phyloP scores from a whole-genome alignment of 2,797 vertebrate genomes.

The Melanotaenia pygmaea region DNA sequence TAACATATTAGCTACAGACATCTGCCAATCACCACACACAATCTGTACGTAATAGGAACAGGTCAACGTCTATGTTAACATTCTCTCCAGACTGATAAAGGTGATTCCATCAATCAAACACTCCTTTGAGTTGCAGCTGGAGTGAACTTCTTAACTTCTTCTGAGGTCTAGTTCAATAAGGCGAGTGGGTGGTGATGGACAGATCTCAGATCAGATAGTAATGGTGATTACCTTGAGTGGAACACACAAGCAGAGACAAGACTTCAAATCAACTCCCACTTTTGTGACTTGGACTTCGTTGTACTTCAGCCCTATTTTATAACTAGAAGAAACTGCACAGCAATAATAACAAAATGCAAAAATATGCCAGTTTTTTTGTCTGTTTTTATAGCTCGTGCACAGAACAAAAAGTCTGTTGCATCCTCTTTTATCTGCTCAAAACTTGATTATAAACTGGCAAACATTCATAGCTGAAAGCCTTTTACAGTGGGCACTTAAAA shows the following conservation, averaged over 20 bases:
- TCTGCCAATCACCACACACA: slow-evolving; percentile 64
- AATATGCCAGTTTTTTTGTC: slow-evolving; percentile 22
- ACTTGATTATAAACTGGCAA: slow-evolving; percentile 46
- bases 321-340: slow-evolving; percentile 17
- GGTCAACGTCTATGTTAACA: slow-evolving; percentile 55
- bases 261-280: slow-evolving; percentile 19
- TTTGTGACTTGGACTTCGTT: neutral
- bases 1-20: slow-evolving; percentile 61
- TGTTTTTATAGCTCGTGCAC: slow-evolving; percentile 18
- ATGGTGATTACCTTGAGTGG: slow-evolving; percentile 35
- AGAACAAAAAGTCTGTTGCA: slow-evolving; percentile 35
- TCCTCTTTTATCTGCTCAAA: slow-evolving; percentile 40
- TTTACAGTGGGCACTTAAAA: slow-evolving; percentile 56
- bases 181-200: slow-evolving; percentile 44
- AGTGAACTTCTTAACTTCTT: slow-evolving; percentile 40
- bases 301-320: slow-evolving; percentile 25
- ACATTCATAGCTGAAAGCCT: slow-evolving; percentile 47
- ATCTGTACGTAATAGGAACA: slow-evolving; percentile 45
- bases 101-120: slow-evolving; percentile 60
- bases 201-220: slow-evolving; percentile 46
- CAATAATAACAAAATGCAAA: slow-evolving; percentile 1
- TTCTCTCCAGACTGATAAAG: slow-evolving; percentile 46
- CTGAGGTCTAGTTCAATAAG: slow-evolving; percentile 46
- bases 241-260: slow-evolving; percentile 29
- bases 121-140: slow-evolving; percentile 31